phyloP scores from a whole-genome alignment of 2,113 vertebrate genomes.

The Struthidea cinerea region DNA sequence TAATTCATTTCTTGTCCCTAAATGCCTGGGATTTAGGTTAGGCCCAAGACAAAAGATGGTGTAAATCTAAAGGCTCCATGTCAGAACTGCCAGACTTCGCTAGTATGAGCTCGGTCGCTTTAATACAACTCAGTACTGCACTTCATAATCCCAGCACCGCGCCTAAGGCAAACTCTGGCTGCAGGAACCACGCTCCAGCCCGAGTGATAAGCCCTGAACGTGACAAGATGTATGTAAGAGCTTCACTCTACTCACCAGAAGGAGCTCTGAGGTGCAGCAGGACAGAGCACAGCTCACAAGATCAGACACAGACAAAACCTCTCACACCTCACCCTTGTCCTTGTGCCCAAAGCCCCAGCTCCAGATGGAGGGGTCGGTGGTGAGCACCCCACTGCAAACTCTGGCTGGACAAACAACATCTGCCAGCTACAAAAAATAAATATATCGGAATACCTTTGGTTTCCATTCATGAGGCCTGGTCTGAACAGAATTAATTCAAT shows the following conservation, averaged over 20 bases:
- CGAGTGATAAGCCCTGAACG: neutral
- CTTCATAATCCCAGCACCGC: neutral
- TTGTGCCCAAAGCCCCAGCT: neutral
- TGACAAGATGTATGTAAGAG: neutral
- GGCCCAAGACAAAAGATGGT: neutral
- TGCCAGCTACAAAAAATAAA: neutral
- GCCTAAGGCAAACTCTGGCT: neutral
- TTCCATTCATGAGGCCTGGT: neutral
- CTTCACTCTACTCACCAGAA: neutral
- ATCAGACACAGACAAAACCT: neutral
- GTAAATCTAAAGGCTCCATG: neutral
- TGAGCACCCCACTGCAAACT: neutral
- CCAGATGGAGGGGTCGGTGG: neutral
- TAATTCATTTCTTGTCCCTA: neutral
- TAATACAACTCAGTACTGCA: neutral
- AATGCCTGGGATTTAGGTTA: neutral
- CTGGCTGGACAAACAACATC: neutral
- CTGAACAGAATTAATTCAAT: neutral
- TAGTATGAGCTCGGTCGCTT: neutral
- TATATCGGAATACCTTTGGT: neutral
- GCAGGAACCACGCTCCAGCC: neutral
- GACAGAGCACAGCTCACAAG: neutral
- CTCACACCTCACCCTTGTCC: rapidly evolving
- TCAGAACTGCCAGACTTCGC: neutral
- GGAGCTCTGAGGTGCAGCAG: neutral